Evolutionary conservation across 1,140 invertebrate genomes (phyloP).

Genomic region (Sarcophaga bullata): DNA sequence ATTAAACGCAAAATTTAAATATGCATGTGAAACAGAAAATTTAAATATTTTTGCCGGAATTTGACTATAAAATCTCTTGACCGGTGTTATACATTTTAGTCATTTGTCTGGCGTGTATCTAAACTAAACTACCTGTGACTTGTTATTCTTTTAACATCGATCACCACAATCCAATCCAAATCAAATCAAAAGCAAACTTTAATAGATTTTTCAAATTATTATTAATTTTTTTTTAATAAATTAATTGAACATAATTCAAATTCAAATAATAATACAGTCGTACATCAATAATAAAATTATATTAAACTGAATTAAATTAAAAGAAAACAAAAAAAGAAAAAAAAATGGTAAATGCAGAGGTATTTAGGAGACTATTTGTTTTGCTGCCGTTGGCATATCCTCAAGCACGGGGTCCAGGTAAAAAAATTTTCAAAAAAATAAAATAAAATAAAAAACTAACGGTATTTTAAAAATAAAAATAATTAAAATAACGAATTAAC

Average conservation of each 20-base stretch:
- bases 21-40: neutral
- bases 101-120: constrained; percentile 45
- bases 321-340: neutral
- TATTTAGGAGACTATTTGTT: constrained; percentile 53
- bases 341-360: constrained; percentile 16
- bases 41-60: neutral
- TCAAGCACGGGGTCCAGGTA: neutral
- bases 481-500: neutral
- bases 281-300: neutral
- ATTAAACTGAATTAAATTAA: neutral
- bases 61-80: constrained; percentile 30
- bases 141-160: too few species aligned
- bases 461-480: too few species aligned
- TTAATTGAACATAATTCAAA: too few species aligned
- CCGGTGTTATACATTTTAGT: constrained; percentile 19
- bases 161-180: too few species aligned
- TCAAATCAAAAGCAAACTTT: too few species aligned
- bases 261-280: too few species aligned
- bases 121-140: constrained; percentile 10
- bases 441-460: neutral
- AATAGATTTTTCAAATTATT: too few species aligned
- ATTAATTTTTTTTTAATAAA: too few species aligned
- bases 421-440: neutral
- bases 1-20: neutral
- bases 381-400: constrained; percentile 54